These are phyloP conservation scores for Zaprionus vittiger DNA, from an alignment of 1,140 invertebrate genomes.

Conservation along the genomic window DNA sequence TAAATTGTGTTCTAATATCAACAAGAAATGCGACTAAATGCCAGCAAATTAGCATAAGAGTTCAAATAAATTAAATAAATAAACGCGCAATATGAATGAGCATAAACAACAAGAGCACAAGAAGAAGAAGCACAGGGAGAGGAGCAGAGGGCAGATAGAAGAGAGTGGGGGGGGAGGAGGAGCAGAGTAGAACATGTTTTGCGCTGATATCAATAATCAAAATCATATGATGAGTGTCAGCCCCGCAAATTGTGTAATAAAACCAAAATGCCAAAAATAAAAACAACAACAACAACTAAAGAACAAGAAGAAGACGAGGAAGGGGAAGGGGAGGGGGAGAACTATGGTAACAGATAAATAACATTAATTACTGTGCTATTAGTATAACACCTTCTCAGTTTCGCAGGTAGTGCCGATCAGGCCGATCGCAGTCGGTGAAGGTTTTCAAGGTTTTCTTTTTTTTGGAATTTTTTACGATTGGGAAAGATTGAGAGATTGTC, in stretches of 20 bases:
- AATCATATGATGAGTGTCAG: constrained; percentile 62
- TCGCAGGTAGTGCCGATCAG: neutral
- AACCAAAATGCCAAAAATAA: constrained; percentile 43
- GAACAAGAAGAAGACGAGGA: neutral
- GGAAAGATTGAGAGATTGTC: neutral
- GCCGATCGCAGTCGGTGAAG: neutral
- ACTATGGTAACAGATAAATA: constrained; percentile 38
- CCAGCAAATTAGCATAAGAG: constrained; percentile 62
- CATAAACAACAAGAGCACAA: constrained; percentile 39
- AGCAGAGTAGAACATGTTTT: constrained; percentile 18
- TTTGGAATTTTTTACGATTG: neutral
- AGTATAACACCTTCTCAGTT: neutral
- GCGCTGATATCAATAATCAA: constrained; percentile 55
- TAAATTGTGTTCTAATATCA: constrained; percentile 47
- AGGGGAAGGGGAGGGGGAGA: neutral
- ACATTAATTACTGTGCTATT: neutral
- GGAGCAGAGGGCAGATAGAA: neutral
- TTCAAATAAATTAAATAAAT: constrained; percentile 59
- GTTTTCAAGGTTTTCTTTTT: neutral
- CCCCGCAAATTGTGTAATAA: constrained; percentile 59
- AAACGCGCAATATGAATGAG: constrained; percentile 47
- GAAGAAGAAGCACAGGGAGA: constrained; percentile 9
- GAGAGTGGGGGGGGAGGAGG: neutral
- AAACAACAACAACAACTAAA: constrained; percentile 1
- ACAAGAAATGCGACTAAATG: constrained; percentile 51